Evolutionary conservation across 2,797 vertebrate species (phyloP).

Genomic region (Chanos chanos): DNA sequence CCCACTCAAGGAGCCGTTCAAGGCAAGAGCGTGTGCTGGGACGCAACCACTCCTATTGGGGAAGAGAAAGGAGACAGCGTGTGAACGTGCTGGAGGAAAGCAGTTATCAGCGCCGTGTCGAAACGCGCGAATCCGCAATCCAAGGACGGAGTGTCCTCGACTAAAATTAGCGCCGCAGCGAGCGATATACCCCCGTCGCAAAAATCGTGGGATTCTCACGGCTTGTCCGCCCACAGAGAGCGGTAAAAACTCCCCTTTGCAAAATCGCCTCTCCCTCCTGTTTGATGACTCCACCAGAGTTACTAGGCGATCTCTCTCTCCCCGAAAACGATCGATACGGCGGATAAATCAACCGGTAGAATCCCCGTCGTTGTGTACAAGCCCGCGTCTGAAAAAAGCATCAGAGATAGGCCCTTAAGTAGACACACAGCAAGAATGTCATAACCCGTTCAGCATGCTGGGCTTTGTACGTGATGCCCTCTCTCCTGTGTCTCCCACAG

Average conservation of each 20-base stretch:
- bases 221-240: no score
- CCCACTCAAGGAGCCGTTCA: conserved; percentile 9
- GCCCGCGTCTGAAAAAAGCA: conserved; percentile 47
- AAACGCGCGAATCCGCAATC: no score
- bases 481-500: conserved; percentile 41
- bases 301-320: no score
- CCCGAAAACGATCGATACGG: no score
- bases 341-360: conserved; percentile 30
- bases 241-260: no score
- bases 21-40: conserved; percentile 26
- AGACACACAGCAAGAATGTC: conserved; percentile 25
- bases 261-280: no score
- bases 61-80: background rate
- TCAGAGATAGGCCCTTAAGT: conserved; percentile 34
- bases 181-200: no score
- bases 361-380: conserved; percentile 32
- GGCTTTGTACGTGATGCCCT: conserved; percentile 29
- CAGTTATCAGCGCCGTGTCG: conserved; percentile 4
- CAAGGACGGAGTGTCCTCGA: no score
- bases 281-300: no score
- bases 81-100: background rate
- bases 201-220: no score
- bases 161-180: no score
- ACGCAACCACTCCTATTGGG: conserved; percentile 2
- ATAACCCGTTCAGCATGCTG: conserved; percentile 34